Conservation (phyloP, 37 sponge, comb jelly and placozoan species). For the Chondrilla cf. caribensis region DNA sequence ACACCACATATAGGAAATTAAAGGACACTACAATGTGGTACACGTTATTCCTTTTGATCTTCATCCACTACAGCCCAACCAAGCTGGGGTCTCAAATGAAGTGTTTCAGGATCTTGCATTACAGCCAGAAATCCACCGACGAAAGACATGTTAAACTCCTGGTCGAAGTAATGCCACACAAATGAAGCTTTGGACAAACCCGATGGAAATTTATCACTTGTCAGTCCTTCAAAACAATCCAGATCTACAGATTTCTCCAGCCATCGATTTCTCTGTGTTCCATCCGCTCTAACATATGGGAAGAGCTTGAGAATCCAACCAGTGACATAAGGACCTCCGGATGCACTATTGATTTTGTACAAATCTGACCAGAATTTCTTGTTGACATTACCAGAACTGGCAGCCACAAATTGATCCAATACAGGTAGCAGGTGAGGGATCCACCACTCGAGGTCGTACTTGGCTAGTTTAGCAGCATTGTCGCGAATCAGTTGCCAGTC, state of each 20-base stretch:
- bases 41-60: too few relatives aligned
- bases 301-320: conserved; percentile 54
- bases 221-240: neutral
- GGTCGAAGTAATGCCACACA: conserved; percentile 20
- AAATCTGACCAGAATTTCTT: conserved; percentile 46
- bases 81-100: conserved; percentile 49
- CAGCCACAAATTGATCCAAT: conserved; percentile 55
- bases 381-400: conserved; percentile 43
- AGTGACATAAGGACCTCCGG: conserved; percentile 35
- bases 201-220: conserved; percentile 20
- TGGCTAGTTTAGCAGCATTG: conserved; percentile 22
- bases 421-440: conserved; percentile 23
- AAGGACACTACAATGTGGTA: too few relatives aligned
- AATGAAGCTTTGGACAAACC: conserved; percentile 42
- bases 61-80: conserved; percentile 56
- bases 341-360: conserved; percentile 29
- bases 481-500: conserved; percentile 56
- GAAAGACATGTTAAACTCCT: conserved; percentile 35
- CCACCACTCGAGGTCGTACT: conserved; percentile 64
- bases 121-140: conserved; percentile 55
- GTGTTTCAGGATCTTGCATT: conserved; percentile 28
- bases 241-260: neutral
- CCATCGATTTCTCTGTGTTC: neutral
- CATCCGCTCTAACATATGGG: conserved; percentile 24
- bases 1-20: too few relatives aligned